These are phyloP conservation scores for Spheniscus humboldti DNA, from an alignment of 2,797 vertebrate species.

Conservation along the genomic window DNA sequence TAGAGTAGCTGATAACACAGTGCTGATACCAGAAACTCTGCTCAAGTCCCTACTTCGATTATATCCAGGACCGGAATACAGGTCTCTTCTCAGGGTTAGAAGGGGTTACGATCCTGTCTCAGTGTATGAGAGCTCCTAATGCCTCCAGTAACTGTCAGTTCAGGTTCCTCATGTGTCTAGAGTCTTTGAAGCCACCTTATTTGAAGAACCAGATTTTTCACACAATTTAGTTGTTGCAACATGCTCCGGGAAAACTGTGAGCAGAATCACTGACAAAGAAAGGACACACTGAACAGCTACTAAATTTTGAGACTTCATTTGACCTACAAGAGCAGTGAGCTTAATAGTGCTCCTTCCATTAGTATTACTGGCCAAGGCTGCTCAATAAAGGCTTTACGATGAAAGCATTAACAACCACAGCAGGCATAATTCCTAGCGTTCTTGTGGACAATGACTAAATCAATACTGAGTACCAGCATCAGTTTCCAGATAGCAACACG, in stretches of 20 bases:
- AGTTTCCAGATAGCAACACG: background rate
- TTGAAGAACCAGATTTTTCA: background rate
- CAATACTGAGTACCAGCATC: slow-evolving; percentile 28
- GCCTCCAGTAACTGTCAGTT: background rate
- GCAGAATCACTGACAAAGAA: background rate
- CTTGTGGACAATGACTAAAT: slow-evolving; percentile 56
- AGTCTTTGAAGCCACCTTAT: background rate
- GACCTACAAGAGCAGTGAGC: background rate
- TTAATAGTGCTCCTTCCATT: background rate
- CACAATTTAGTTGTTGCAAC: background rate
- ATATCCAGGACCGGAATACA: background rate
- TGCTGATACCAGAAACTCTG: background rate
- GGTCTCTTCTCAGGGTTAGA: background rate
- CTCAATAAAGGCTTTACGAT: slow-evolving; percentile 46
- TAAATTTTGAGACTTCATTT: background rate
- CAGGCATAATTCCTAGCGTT: slow-evolving; percentile 31
- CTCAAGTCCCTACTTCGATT: background rate
- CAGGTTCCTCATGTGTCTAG: background rate
- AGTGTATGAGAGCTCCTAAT: background rate
- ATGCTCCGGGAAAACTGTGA: background rate
- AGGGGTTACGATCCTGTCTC: background rate
- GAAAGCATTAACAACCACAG: slow-evolving; percentile 1
- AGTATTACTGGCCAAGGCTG: slow-evolving; percentile 4
- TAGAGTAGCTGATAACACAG: background rate
- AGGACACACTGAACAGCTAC: background rate